A percentile compares a stretch with the other conserved stretches of the same genome.
phyloP scores from a whole-genome alignment of 2,113 vertebrate genomes.

The Calonectris borealis region DNA sequence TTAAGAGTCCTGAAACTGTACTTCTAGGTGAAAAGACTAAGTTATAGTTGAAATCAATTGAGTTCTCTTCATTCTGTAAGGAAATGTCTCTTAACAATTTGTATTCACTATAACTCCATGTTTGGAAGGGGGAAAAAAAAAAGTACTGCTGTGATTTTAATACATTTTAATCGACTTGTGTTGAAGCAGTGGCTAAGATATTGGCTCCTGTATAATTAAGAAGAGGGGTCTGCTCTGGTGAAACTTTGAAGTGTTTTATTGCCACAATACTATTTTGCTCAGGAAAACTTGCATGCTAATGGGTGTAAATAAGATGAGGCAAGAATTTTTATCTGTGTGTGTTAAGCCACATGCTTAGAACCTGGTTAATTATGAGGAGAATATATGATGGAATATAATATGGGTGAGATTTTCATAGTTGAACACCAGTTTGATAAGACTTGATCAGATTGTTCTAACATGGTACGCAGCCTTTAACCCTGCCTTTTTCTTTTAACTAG shows the following conservation, averaged over 20 bases:
- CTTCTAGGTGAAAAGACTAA: background rate
- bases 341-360: background rate
- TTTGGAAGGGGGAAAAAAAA: rapidly evolving
- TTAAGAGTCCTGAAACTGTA: background rate
- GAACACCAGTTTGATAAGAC: background rate
- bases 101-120: background rate
- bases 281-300: background rate
- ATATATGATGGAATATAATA: background rate
- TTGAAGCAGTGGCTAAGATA: background rate
- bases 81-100: background rate
- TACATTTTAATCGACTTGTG: background rate
- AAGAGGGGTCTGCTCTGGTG: background rate
- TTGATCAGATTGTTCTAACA: background rate
- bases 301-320: background rate
- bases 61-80: background rate
- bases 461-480: background rate
- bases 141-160: background rate
- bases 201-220: background rate
- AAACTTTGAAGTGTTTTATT: background rate
- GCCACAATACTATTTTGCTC: background rate
- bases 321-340: background rate
- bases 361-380: background rate
- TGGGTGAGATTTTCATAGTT: background rate
- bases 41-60: background rate
- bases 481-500: background rate